Conservation (phyloP, 1,140 invertebrate species). For the Drosophila quadrilineata region DNA sequence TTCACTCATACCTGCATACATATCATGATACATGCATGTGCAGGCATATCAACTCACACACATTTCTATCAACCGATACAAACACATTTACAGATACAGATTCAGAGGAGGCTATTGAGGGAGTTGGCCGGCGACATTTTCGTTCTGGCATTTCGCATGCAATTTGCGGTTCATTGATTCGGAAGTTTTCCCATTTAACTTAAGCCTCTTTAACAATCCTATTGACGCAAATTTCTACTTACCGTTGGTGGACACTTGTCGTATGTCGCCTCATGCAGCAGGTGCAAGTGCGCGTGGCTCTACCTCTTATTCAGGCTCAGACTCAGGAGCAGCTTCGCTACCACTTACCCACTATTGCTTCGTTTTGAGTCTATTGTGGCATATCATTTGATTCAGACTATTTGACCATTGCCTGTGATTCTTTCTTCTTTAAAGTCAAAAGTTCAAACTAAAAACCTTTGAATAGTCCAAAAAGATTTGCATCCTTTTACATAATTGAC, state of each 20-base stretch:
- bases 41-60: slow-evolving; percentile 2
- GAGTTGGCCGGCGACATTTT: slow-evolving; percentile 64
- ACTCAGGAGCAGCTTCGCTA: not conserved
- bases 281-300: slow-evolving; percentile 4
- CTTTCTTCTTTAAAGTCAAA: too few species aligned
- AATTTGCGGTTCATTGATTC: slow-evolving; percentile 81
- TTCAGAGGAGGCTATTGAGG: slow-evolving; percentile 9
- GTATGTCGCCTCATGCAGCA: not conserved
- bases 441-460: too few species aligned
- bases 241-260: slow-evolving; percentile 40
- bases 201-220: slow-evolving; percentile 81
- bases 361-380: slow-evolving; percentile 11
- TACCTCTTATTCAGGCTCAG: too few species aligned
- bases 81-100: not conserved
- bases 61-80: not conserved
- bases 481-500: too few species aligned
- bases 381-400: slow-evolving; percentile 9
- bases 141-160: slow-evolving; percentile 81
- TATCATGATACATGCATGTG: not conserved
- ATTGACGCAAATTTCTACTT: slow-evolving; percentile 79
- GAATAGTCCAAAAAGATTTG: too few species aligned
- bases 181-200: slow-evolving; percentile 81
- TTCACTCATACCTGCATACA: not conserved
- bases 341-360: not conserved
- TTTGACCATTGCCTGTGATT: not conserved